phyloP scores from a whole-genome alignment of 2,113 vertebrate species.

The Austrofundulus limnaeus region DNA sequence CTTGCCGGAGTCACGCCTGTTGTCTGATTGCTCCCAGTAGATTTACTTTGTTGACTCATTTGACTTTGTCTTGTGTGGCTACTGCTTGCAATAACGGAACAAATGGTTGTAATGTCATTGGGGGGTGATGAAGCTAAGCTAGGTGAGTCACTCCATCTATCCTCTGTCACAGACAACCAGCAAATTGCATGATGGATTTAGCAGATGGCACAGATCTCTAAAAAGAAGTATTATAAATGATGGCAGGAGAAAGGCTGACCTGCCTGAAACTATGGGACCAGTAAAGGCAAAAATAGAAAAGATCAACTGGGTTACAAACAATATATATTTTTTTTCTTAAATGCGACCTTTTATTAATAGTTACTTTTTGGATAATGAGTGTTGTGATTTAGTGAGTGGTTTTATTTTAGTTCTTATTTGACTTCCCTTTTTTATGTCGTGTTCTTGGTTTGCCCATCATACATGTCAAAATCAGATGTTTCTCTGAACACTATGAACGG shows the following conservation, averaged over 20 bases:
- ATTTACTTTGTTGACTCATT: slow-evolving; percentile 56
- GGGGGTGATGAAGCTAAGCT: slow-evolving; percentile 26
- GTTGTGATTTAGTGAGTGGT: not conserved
- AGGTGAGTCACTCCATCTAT: slow-evolving; percentile 23
- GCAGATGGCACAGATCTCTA: slow-evolving; percentile 15
- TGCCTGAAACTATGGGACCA: not conserved
- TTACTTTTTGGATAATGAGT: not conserved
- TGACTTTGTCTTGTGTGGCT: slow-evolving; percentile 62
- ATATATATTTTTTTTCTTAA: not conserved
- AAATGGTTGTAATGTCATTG: slow-evolving; percentile 47
- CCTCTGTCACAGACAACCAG: slow-evolving; percentile 26
- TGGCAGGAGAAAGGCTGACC: not conserved
- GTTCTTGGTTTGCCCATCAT: not conserved
- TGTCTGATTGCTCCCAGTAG: slow-evolving; percentile 45
- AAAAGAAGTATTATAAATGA: slow-evolving; percentile 36
- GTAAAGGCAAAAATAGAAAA: not conserved
- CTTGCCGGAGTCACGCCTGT: slow-evolving; percentile 24
- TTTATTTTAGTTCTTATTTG: not conserved
- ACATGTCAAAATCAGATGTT: not conserved
- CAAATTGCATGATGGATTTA: slow-evolving; percentile 24
- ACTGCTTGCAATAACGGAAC: slow-evolving; percentile 28
- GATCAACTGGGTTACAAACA: too few species aligned
- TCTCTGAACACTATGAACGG: not conserved
- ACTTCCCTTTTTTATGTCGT: not conserved
- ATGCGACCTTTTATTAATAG: slow-evolving; percentile 18